phyloP scores from a whole-genome alignment of 2,113 vertebrate genomes.

The Myrmecobius fasciatus region DNA sequence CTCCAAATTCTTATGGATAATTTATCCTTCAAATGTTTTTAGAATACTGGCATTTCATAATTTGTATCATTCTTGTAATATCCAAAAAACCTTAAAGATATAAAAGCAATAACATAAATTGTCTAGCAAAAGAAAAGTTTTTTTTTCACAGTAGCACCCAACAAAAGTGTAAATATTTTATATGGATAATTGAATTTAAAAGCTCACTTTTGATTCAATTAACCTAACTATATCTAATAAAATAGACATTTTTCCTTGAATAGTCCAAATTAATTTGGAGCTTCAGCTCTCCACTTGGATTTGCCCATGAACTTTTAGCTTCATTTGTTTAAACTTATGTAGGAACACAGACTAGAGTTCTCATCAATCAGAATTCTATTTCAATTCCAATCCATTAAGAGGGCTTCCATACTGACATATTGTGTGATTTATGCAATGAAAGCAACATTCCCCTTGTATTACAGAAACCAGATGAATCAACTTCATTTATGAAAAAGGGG shows the following conservation, averaged over 20 bases:
- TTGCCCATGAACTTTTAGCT: slow-evolving; percentile 28
- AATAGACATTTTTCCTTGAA: slow-evolving; percentile 12
- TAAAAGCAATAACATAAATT: background rate
- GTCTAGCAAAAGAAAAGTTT: background rate
- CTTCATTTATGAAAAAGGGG: slow-evolving; percentile 17
- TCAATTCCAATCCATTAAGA: slow-evolving; percentile 40
- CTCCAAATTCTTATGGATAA: background rate
- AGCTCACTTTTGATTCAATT: background rate
- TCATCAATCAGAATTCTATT: background rate
- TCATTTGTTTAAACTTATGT: slow-evolving; percentile 10
- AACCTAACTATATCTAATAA: slow-evolving; percentile 8
- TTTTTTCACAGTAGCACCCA: background rate
- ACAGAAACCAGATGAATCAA: slow-evolving; percentile 29
- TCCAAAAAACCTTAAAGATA: background rate
- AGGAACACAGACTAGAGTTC: slow-evolving; percentile 11
- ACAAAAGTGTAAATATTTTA: background rate
- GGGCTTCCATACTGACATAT: background rate
- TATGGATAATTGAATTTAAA: background rate
- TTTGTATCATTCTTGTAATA: background rate
- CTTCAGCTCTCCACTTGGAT: background rate
- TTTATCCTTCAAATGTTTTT: background rate
- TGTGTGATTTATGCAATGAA: slow-evolving; percentile 13
- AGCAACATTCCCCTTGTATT: background rate
- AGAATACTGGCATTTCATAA: background rate
- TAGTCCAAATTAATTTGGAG: background rate